Evolutionary conservation across 2,113 vertebrate species (phyloP), one percentile per base, ranked within the genome.

Genomic region (Phoenicopterus ruber): DNA sequence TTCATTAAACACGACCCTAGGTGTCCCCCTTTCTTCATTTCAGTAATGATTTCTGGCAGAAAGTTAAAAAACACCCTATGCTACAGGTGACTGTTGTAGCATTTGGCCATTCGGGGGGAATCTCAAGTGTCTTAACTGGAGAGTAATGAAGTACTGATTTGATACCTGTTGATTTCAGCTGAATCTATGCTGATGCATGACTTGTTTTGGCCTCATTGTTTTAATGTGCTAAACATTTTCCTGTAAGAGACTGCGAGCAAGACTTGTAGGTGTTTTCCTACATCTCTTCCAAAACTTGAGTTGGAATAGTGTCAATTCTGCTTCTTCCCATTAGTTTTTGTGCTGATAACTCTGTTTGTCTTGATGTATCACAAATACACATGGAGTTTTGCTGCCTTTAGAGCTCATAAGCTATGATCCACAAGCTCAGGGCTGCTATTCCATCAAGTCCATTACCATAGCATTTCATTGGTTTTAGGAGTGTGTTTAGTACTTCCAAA

Each of bases 1-100:
- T 96, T 95, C 77, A 76, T 95, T 95, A 89, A 89, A 89, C 62
- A 77, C 7, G 17, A 91, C 93, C 92, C 93, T 96, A 95, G 90
- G 74, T 96, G 94, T 96, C 94, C 90, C 92, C 38, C 79, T 96
- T 95, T 80, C 90, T 94, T 96, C 93, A 92, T 67, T 82, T 67
- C 46, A 69, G 46, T 92, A 36, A 87, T 34, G 26, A 82, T 82
- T 91, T 96, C 87, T 93, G 82, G 34, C 70, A 86, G 84, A 86
- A 90, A 77, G 24, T 21, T 70, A 46, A 61, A 82, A 92, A 65
- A 5, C 29, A 62, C 19, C 22, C 22, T 49, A 5, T 54, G 47
- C 29, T 82, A 2, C 31, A 36, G 42, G n/a, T 61, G 29, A 36
- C 61, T 71, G 16, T 10, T 85, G 31, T 5, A 49, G 22, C 9